Base-by-base conservation (phyloP, 2,797 vertebrate species). In the Diplodus puntazzo region DNA sequence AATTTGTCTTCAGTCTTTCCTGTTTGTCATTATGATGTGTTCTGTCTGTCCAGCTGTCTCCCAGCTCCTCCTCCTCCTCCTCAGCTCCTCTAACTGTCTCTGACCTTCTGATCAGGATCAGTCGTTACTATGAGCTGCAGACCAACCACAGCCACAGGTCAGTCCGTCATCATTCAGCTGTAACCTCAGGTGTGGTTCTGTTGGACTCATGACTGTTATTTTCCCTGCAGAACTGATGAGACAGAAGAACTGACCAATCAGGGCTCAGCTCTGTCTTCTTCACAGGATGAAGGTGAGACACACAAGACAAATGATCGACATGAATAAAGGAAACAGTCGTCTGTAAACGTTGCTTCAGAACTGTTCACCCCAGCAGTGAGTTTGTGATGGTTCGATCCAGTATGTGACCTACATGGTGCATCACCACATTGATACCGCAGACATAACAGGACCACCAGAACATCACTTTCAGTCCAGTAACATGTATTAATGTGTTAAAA, bases 41-140 rank as follows among this genome's bases (percentile, higher is more conserved):
- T 39, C 34, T 39, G 34, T 67, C 6, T 79, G 83, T 89, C 86
- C 89, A 99, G 98, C 91, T 99, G 70, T 95, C 93, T 82, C 97
- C 97, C 65, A 92, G 92, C 66, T 42, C 46, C 81, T 0, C 0
- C 85, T 94, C 72, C 30, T 39, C 48, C 21, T 81, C 78, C 74
- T 77, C 85, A 1, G 52, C 54, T 67, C 34, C 69, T 58, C 58
- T 17, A 20, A 55, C 27, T 0, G 27, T 82, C 72, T 78, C 82
- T n/a, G 85, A 77, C 63, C 82, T 95, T 21, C 84, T 92, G 73
- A 25, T 89, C 23, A 62, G 67, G 30, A 85, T 94, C 53, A 57
- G 58, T 25, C 69, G 13, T 42, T 87, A 73, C 81, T 87, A 92
- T 13, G 64, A 79, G 52, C 75, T 77, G 0, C 86, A 85, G 39